Evolutionary conservation across 2,888 invertebrate species (phyloP), one percentile per base, ranked within the genome.

Genomic region (Thumatha senex): DNA sequence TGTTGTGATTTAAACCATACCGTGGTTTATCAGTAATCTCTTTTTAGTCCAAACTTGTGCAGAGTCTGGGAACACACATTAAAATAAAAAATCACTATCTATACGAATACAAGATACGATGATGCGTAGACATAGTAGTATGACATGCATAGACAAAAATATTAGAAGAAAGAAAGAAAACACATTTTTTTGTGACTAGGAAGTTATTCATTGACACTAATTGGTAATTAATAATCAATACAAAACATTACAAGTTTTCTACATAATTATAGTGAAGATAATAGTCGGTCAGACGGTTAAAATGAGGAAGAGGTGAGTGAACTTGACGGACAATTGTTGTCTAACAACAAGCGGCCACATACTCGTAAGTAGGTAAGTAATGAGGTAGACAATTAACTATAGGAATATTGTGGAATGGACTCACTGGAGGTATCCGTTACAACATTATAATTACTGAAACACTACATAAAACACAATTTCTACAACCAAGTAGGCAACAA

Each of bases 241-340:
- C 40, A 35, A 56, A 40, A 48, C 15, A 50, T 40, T 12, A n/a
- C 39, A 44, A n/a, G n/a, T 35, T 52, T 14, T 35, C 40, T 29
- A 46, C 53, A 56, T 46, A 56, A 54, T 53, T 38, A 54, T 40
- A 33, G 48, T 40, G 48, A 8, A 52, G 54, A 54, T 48, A 63
- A 53, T 51, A 66, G 51, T 58, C 35, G 54, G 41, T 69, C 66
- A 63, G 67, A 54, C 57, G 48, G 66, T 69, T 66, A 61, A 59
- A 50, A 70, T 69, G 69, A 63, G 54, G 38, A 40, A 14, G 56
- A 63, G 80, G 77, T 75, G 69, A 76, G 59, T 72, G 76, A 80
- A 73, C 80, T 69, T 56, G 69, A 63, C 51, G 57, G 63, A 63
- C 68, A 70, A 65, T 64, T 73, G 74, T 75, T 70, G 70, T 74